These are phyloP conservation scores for Notocelia uddmanniana DNA, from an alignment of 2,888 invertebrate genomes.

Conservation along the genomic window DNA sequence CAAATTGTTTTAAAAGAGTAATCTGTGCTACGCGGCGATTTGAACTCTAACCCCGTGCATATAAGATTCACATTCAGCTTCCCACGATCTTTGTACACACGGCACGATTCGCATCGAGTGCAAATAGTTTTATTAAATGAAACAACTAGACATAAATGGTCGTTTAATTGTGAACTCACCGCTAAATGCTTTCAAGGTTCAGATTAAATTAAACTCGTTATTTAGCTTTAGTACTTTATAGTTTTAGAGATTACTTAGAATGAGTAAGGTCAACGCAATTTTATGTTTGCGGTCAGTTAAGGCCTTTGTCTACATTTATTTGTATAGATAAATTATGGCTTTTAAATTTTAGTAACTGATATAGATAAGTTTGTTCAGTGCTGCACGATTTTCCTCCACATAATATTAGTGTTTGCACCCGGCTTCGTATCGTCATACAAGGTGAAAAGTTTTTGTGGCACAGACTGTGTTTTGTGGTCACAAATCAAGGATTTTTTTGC, in stretches of 20 bases:
- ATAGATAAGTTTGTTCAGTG: neutral
- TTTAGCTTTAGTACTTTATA: constrained; percentile 4
- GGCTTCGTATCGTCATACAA: neutral
- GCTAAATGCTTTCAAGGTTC: neutral
- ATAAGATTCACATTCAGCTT: constrained; percentile 9
- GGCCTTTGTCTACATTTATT: neutral
- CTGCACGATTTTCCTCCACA: constrained; percentile 15
- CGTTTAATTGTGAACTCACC: neutral
- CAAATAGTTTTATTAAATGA: constrained; percentile 7
- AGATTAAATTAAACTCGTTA: neutral
- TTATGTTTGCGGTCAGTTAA: constrained; percentile 4
- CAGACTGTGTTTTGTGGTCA: too few relatives aligned
- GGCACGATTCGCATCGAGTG: constrained; percentile 24
- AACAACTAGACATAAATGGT: neutral
- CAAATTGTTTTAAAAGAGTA: constrained; percentile 14
- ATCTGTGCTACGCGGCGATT: neutral
- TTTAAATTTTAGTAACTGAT: neutral
- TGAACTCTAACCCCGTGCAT: neutral
- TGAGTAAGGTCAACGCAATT: constrained; percentile 20
- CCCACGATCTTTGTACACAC: constrained; percentile 6
- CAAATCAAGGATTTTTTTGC: too few relatives aligned
- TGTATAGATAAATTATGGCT: constrained; percentile 1
- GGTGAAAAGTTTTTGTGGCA: neutral
- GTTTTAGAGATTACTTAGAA: constrained; percentile 3
- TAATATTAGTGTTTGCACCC: neutral